Percentiles rank a stretch among this genome's conserved stretches.
Conservation (phyloP, 2,113 vertebrate species). For the Melanotaenia duboulayi region DNA sequence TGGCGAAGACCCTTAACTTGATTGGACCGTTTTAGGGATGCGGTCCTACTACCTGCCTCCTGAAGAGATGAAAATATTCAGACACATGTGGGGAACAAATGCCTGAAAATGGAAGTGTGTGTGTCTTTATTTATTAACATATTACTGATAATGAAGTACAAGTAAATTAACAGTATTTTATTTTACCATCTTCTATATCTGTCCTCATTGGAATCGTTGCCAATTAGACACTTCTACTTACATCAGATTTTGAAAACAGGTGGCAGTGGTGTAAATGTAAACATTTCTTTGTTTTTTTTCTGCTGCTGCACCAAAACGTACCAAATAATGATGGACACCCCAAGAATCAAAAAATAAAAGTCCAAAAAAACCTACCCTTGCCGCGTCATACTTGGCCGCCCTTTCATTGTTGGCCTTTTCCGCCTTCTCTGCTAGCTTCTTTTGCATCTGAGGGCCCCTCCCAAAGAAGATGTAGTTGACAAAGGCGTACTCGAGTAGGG, state of each 20-base stretch:
- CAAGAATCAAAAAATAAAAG: too few relatives aligned
- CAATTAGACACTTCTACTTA: too few relatives aligned
- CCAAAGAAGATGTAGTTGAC: conserved; percentile 95
- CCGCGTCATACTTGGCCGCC: conserved; percentile 87
- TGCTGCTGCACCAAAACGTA: too few relatives aligned
- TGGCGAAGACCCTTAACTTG: conserved; percentile 82
- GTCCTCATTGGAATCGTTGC: too few relatives aligned
- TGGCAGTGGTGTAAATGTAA: too few relatives aligned
- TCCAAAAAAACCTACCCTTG: conserved; percentile 79
- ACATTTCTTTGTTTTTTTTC: too few relatives aligned
- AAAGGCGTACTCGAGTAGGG: conserved; percentile 92
- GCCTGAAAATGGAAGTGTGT: conserved; percentile 13
- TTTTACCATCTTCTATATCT: too few relatives aligned
- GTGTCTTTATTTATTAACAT: too few relatives aligned
- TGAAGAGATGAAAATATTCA: conserved; percentile 76
- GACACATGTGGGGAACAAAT: conserved; percentile 52
- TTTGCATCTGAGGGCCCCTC: conserved; percentile 91
- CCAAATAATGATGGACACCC: too few relatives aligned
- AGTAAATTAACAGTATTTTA: too few relatives aligned
- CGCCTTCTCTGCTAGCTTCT: conserved; percentile 91
- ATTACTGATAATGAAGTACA: too few relatives aligned
- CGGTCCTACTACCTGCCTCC: conserved; percentile 84
- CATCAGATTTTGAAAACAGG: too few relatives aligned
- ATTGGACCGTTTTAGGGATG: conserved; percentile 83
- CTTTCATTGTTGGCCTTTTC: conserved; percentile 91